Conservation (phyloP, 2,113 vertebrate genomes). For the Carassius carassius region DNA sequence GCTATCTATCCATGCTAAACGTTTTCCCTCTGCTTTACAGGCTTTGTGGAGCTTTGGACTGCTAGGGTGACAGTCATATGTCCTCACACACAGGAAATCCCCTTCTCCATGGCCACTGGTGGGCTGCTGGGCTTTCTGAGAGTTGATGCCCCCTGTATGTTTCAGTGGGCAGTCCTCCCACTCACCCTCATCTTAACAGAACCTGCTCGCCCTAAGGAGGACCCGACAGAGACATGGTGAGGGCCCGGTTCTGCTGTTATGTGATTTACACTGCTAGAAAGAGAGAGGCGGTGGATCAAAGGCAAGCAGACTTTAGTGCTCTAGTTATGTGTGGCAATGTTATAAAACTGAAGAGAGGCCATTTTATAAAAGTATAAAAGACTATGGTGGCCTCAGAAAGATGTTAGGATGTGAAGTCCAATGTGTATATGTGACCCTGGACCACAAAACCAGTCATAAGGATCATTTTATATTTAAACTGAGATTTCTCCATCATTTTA, state of each 20-base stretch:
- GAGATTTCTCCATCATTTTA: no score
- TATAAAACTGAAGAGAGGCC: slow-evolving; percentile 50
- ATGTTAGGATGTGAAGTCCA: neutral
- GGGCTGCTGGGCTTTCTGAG: slow-evolving; percentile 28
- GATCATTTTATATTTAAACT: no score
- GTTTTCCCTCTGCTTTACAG: neutral
- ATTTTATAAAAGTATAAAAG: slow-evolving; percentile 39
- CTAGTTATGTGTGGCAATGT: slow-evolving; percentile 55
- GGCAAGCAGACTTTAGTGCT: slow-evolving; percentile 33
- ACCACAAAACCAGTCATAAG: no score
- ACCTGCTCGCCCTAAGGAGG: slow-evolving; percentile 30
- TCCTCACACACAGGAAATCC: slow-evolving; percentile 45
- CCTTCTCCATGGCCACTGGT: slow-evolving; percentile 51
- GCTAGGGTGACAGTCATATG: slow-evolving; percentile 42
- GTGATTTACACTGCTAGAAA: slow-evolving; percentile 44
- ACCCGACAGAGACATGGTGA: slow-evolving; percentile 14
- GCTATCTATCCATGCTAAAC: neutral
- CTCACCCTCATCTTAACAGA: slow-evolving; percentile 46
- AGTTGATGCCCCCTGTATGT: slow-evolving; percentile 50
- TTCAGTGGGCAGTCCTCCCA: slow-evolving; percentile 53
- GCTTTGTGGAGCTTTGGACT: neutral
- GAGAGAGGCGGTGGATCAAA: slow-evolving; percentile 59
- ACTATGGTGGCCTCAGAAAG: slow-evolving; percentile 1
- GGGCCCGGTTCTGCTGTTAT: slow-evolving; percentile 11
- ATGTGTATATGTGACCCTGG: no score